phyloP scores from a whole-genome alignment of 1,140 invertebrate species.

The Drosophila kepulauana region DNA sequence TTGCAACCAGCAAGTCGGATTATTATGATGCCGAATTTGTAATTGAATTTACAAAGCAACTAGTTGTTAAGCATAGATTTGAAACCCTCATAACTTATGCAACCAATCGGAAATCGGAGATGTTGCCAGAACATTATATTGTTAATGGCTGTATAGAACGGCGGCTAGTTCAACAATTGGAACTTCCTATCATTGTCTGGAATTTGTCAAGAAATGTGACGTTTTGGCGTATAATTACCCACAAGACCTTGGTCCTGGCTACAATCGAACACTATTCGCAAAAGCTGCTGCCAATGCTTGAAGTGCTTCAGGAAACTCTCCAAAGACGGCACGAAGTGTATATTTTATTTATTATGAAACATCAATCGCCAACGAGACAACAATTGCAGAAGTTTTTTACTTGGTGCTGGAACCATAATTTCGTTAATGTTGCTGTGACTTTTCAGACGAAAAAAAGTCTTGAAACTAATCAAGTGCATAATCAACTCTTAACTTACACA shows the following conservation, averaged over 20 bases:
- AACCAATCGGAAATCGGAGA: background rate
- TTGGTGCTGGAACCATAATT: conserved; percentile 53
- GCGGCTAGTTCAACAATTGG: conserved; percentile 34
- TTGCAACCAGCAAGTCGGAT: background rate
- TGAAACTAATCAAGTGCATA: background rate
- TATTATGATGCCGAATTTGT: conserved; percentile 10
- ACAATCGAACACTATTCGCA: conserved; percentile 25
- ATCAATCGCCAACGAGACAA: background rate
- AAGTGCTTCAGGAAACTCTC: conserved; percentile 28
- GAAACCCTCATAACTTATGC: conserved; percentile 21
- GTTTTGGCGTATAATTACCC: conserved; percentile 27
- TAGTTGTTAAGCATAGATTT: conserved; percentile 1
- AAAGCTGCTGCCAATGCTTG: conserved; percentile 23
- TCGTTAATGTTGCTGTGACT: conserved; percentile 47
- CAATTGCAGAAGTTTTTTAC: conserved; percentile 43
- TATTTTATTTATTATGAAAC: conserved; percentile 40
- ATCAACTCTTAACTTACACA: conserved; percentile 49
- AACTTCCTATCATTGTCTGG: conserved; percentile 51
- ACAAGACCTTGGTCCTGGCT: conserved; percentile 45
- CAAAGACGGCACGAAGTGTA: conserved; percentile 36
- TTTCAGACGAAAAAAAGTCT: background rate
- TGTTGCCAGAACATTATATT: background rate
- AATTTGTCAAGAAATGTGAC: conserved; percentile 17
- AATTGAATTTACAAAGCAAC: background rate
- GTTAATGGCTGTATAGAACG: conserved; percentile 33